Conservation (phyloP, 2,888 invertebrate genomes). For the Geophilus truncorum region DNA sequence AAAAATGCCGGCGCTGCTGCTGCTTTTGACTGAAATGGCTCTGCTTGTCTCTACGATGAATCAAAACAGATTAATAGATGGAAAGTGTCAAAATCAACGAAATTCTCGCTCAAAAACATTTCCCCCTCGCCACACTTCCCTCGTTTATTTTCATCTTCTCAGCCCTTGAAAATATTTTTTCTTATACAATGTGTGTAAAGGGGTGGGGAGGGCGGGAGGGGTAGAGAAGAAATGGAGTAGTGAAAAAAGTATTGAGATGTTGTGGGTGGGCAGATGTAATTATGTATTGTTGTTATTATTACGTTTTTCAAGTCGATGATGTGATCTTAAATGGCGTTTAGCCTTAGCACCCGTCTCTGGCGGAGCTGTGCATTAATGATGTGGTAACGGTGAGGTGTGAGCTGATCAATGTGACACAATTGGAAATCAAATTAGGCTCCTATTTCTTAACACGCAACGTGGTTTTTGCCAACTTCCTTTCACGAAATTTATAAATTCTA, state of each 20-base stretch:
- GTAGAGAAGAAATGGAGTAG: too few species aligned
- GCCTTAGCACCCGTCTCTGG: background rate
- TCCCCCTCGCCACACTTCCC: too few species aligned
- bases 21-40: background rate
- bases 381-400: conserved; percentile 25
- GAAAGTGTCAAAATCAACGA: background rate
- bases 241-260: too few species aligned
- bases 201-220: background rate
- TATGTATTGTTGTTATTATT: background rate
- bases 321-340: conserved; percentile 1
- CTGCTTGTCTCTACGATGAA: background rate
- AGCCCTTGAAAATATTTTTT: too few species aligned
- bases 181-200: background rate
- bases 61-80: background rate
- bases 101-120: too few species aligned
- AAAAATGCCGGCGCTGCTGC: conserved; percentile 24
- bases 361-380: conserved; percentile 21
- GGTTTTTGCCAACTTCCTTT: conserved; percentile 2
- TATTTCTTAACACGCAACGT: conserved; percentile 21
- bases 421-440: conserved; percentile 23
- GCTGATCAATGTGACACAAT: conserved; percentile 27
- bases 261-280: background rate
- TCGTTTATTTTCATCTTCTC: too few species aligned
- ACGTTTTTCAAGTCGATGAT: background rate
- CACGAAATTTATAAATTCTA: background rate